phyloP scores from a whole-genome alignment of 1,140 invertebrate species.

The Vollenhovia emeryi region DNA sequence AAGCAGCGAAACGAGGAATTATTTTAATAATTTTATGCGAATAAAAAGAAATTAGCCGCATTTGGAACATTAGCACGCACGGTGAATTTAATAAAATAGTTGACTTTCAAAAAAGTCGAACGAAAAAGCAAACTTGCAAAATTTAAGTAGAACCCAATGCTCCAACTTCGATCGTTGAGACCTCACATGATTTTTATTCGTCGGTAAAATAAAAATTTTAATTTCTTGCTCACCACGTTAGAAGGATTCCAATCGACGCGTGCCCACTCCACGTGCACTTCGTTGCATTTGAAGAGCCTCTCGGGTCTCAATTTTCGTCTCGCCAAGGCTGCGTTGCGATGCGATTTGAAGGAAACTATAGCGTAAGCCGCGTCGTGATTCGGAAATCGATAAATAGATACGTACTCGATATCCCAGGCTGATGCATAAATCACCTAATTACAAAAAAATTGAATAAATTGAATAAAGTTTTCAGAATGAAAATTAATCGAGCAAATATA shows the following conservation, averaged over 20 bases:
- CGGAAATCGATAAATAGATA: conserved; percentile 75
- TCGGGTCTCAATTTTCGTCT: conserved; percentile 88
- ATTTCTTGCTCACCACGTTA: conserved; percentile 77
- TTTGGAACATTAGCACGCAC: neutral
- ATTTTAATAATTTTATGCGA: neutral
- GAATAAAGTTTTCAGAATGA: neutral
- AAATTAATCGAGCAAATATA: neutral
- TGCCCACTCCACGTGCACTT: conserved; percentile 89
- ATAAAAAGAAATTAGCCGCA: neutral
- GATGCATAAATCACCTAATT: conserved; percentile 77
- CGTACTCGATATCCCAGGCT: conserved; percentile 75
- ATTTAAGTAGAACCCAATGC: neutral
- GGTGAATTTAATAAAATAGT: neutral
- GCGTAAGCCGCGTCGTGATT: conserved; percentile 81
- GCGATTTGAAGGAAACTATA: conserved; percentile 89
- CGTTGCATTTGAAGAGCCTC: conserved; percentile 83
- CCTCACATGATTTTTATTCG: neutral
- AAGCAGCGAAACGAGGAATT: neutral
- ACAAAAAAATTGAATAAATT: conserved; percentile 25
- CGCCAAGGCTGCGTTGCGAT: conserved; percentile 90
- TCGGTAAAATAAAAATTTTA: neutral
- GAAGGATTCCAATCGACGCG: conserved; percentile 83
- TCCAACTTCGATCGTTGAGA: conserved; percentile 10
- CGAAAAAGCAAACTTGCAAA: conserved; percentile 21
- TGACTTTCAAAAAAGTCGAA: neutral